Percentiles rank a stretch among this genome's conserved stretches.
Conservation (phyloP, 2,888 invertebrate genomes). For the Omphaloscelis lunosa region DNA sequence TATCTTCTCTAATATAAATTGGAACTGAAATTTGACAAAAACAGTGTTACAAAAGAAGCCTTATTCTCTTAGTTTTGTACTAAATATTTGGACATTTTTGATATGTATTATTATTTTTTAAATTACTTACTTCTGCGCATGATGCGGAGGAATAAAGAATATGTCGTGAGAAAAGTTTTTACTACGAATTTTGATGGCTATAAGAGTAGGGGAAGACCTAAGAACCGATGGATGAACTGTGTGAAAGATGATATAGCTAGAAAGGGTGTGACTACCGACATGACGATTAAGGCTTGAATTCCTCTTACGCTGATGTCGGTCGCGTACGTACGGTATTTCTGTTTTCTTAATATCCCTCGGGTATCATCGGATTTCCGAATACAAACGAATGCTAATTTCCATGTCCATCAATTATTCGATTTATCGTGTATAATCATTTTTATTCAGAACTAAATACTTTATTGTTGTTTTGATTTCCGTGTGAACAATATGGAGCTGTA, state of each 20-base stretch:
- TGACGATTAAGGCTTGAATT: neutral
- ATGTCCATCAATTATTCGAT: too few species aligned
- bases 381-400: too few species aligned
- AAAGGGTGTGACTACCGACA: neutral
- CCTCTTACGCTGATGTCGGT: too few species aligned
- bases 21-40: constrained; percentile 31
- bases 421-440: too few species aligned
- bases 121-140: neutral
- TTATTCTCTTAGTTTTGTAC: constrained; percentile 9
- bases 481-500: too few species aligned
- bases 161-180: neutral
- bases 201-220: neutral
- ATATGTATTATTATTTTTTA: constrained; percentile 38
- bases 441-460: too few species aligned
- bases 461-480: too few species aligned
- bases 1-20: constrained; percentile 9
- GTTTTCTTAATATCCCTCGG: too few species aligned
- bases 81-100: constrained; percentile 47
- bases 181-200: neutral
- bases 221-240: neutral
- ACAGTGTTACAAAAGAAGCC: constrained; percentile 20
- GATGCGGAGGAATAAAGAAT: neutral
- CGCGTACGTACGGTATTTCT: too few species aligned
- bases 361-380: too few species aligned
- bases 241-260: neutral